Conservation (phyloP, 2,113 vertebrate genomes). For the Grammomys surdaster region DNA sequence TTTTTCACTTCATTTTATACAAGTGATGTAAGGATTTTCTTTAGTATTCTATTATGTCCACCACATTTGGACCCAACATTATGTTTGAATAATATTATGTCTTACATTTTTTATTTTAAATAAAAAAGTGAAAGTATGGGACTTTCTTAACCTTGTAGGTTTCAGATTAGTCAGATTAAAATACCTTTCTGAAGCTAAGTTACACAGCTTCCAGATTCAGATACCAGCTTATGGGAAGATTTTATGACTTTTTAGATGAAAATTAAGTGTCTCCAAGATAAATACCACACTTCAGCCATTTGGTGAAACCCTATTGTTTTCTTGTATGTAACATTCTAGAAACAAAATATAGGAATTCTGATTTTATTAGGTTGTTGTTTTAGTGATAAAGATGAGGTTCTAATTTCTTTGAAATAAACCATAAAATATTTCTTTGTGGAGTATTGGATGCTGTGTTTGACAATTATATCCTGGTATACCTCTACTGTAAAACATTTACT, state of each 20-base stretch:
- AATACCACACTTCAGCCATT: background rate
- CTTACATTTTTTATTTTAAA: background rate
- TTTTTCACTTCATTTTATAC: no score
- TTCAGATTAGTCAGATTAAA: slow-evolving; percentile 6
- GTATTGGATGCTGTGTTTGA: background rate
- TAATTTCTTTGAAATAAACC: background rate
- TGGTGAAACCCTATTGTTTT: background rate
- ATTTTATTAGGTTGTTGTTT: background rate
- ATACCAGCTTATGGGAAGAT: slow-evolving; percentile 4
- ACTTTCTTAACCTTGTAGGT: background rate
- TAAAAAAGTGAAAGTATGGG: background rate
- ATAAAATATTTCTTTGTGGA: background rate
- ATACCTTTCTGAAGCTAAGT: background rate
- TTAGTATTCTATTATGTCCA: background rate
- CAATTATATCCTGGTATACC: background rate
- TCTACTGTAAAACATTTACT: background rate
- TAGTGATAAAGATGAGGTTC: background rate
- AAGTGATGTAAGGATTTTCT: no score
- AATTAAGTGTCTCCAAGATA: background rate
- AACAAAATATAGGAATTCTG: background rate
- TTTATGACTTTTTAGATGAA: slow-evolving; percentile 32
- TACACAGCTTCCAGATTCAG: background rate
- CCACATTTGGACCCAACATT: background rate
- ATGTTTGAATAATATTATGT: background rate
- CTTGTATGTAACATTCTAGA: background rate